Conservation (phyloP, 2,888 invertebrate genomes). For the Rosalia funebris region DNA sequence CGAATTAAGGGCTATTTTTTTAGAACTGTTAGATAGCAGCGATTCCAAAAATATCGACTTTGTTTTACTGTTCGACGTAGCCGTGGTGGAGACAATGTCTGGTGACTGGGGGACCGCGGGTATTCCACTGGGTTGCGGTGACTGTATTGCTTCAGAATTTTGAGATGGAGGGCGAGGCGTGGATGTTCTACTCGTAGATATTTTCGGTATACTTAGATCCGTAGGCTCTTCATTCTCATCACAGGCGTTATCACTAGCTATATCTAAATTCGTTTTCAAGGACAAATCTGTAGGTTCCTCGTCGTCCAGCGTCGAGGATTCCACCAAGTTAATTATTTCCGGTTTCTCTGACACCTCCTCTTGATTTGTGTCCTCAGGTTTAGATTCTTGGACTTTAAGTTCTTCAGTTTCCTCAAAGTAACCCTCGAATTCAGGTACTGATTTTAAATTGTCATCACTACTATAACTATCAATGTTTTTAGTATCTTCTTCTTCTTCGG, state of each 20-base stretch:
- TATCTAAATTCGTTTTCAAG: slow-evolving; percentile 39
- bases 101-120: slow-evolving; percentile 77
- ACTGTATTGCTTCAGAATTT: slow-evolving; percentile 78
- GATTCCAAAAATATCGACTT: slow-evolving; percentile 72
- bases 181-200: slow-evolving; percentile 56
- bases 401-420: slow-evolving; percentile 54
- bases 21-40: slow-evolving; percentile 70
- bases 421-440: slow-evolving; percentile 44
- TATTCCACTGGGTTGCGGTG: slow-evolving; percentile 78
- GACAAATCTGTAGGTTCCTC: slow-evolving; percentile 57
- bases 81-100: slow-evolving; percentile 69
- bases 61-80: slow-evolving; percentile 47
- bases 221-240: slow-evolving; percentile 62
- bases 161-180: slow-evolving; percentile 72
- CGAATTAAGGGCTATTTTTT: slow-evolving; percentile 68
- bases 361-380: slow-evolving; percentile 36
- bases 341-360: slow-evolving; percentile 28
- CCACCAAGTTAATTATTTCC: slow-evolving; percentile 35
- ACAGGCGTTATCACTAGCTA: slow-evolving; percentile 13
- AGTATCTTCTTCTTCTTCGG: slow-evolving; percentile 29
- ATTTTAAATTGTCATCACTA: slow-evolving; percentile 41
- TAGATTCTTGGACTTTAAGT: slow-evolving; percentile 33
- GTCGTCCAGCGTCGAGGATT: slow-evolving; percentile 40
- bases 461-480: slow-evolving; percentile 24
- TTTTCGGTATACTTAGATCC: slow-evolving; percentile 70